Evolutionary conservation across 2,113 vertebrate species (phyloP).

Genomic region (Holacanthus passer): DNA sequence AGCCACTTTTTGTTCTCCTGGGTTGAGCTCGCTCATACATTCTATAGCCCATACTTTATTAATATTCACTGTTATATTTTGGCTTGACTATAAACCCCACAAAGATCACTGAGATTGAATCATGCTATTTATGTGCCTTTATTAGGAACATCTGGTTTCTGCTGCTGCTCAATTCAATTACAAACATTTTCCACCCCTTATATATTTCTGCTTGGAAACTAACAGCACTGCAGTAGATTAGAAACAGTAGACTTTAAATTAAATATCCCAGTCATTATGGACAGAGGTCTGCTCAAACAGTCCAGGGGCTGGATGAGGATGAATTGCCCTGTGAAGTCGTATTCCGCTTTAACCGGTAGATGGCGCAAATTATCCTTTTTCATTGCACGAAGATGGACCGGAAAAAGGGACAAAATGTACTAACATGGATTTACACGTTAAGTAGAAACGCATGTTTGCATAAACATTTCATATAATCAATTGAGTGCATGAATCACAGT

Average conservation of each 20-base stretch:
- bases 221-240: background rate
- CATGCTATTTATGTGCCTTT: background rate
- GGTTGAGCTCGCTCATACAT: background rate
- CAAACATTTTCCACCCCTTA: background rate
- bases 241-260: no score
- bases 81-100: background rate
- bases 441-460: background rate
- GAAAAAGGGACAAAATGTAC: background rate
- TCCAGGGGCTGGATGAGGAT: background rate
- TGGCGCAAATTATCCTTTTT: conserved; percentile 44
- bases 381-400: background rate
- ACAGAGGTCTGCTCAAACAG: background rate
- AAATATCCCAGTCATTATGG: background rate
- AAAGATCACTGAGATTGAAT: background rate
- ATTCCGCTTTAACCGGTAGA: conserved; percentile 47
- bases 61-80: background rate
- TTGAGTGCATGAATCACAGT: background rate
- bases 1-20: background rate
- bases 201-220: background rate
- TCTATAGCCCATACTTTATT: background rate
- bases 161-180: background rate
- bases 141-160: background rate
- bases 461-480: rapidly evolving
- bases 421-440: background rate
- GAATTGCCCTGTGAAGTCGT: background rate